These are phyloP conservation scores for Oryzias sinensis DNA, from an alignment of 2,797 vertebrate genomes.

Conservation along the genomic window DNA sequence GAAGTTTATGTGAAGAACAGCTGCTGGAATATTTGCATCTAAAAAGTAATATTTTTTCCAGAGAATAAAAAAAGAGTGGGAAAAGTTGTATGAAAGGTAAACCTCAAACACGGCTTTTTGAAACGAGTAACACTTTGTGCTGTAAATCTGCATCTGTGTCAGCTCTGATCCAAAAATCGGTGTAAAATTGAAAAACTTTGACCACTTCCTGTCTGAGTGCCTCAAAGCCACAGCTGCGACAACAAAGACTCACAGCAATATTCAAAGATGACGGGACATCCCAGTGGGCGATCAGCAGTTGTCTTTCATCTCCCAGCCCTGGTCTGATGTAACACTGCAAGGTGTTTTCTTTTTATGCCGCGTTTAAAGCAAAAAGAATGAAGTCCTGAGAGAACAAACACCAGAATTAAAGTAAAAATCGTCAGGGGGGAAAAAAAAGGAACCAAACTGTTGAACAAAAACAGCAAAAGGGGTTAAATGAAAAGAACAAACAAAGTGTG, in stretches of 20 bases:
- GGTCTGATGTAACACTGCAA: constrained; percentile 10
- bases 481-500: constrained; percentile 14
- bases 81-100: not conserved
- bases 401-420: not conserved
- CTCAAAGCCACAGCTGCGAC: constrained; percentile 14
- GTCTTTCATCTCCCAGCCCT: constrained; percentile 6
- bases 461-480: constrained; percentile 8
- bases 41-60: not conserved
- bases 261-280: constrained; percentile 11
- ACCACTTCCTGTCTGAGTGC: constrained; percentile 20
- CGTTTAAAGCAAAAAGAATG: constrained; percentile 1
- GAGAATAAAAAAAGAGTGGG: not conserved
- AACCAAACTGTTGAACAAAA: not conserved
- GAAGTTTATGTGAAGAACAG: not conserved
- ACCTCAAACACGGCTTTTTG: not conserved
- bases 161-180: not conserved
- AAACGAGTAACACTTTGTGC: not conserved
- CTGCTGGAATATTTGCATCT: not conserved
- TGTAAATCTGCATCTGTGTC: not conserved
- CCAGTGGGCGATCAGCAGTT: constrained; percentile 8
- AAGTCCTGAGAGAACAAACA: not conserved
- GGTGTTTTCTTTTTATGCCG: not conserved
- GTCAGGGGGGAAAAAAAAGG: constrained; percentile 7
- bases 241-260: constrained; percentile 15
- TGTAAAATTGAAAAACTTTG: constrained; percentile 9